Base-by-base conservation (phyloP, 92 coral and sea anemone genomes). In the Phenganax stokvisi region DNA sequence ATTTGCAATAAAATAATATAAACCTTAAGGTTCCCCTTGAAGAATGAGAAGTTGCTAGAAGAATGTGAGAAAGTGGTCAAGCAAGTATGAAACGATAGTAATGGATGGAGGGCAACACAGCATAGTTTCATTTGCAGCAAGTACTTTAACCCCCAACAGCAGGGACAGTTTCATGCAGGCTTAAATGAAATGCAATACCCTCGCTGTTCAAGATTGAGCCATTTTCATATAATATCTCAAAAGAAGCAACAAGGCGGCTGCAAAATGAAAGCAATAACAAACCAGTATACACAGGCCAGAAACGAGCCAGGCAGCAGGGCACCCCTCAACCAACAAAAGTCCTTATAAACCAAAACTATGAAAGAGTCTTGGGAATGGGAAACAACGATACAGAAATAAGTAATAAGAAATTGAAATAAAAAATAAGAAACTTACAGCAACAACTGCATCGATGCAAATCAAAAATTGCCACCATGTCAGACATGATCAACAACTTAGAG, bases 381-480 rank as follows among this genome's bases (percentile, higher is more conserved):
- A 72, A 12, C 31, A 67, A 67, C 30, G 73, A 67, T 16, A 11
- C 29, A 30, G 56, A 30, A 72, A 72, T 72, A 28, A 9, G 56
- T 12, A 72, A 72, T 4, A 72, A 72, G 56, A 10, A 72, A 72
- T 47, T 72, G 15, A 72, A 72, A 12, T 51, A 2, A 17, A 72
- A 72, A 51, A 72, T 29, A 17, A 72, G 51, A 72, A 72, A 72
- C 77, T 72, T 72, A 72, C 77, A 72, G 56, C 77, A 72, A 51
- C 77, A 72, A 51, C 44, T 72, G 56, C 56, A 17, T 12, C 29
- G 77, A 47, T 72, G 27, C 8, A 72, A 72, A 30, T 17, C 12
- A 72, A 72, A 20, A 47, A 28, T 72, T 1, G 56, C 1, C 51
- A 72, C 17, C 73, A 72, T 72, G 77, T 13, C 77, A 29, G 77